These are phyloP conservation scores for Colistium nudipinnis DNA, from an alignment of 2,113 vertebrate species.

Conservation along the genomic window DNA sequence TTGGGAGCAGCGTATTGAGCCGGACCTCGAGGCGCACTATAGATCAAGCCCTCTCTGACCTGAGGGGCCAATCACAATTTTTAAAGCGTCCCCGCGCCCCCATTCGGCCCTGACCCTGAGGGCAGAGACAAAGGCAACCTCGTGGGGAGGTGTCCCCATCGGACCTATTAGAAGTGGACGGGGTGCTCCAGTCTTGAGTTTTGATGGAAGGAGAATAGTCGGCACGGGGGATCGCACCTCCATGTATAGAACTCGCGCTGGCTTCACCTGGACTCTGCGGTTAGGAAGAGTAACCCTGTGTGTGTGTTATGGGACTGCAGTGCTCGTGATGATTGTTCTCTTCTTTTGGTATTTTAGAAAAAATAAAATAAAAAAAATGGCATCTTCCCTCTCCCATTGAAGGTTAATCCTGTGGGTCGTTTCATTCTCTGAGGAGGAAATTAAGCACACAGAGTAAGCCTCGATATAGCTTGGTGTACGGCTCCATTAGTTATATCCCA, in stretches of 20 bases:
- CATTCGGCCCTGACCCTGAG: conserved; percentile 50
- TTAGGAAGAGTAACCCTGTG: conserved; percentile 30
- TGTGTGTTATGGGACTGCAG: conserved; percentile 48
- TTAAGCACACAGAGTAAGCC: conserved; percentile 71
- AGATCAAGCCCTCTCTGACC: conserved; percentile 69
- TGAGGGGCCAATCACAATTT: conserved; percentile 75
- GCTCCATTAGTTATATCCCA: conserved; percentile 75
- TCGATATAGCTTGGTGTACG: conserved; percentile 66
- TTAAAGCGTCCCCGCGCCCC: conserved; percentile 68
- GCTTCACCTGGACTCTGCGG: background rate
- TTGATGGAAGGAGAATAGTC: conserved; percentile 55
- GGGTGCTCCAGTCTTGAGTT: conserved; percentile 52
- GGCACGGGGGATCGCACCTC: conserved; percentile 23
- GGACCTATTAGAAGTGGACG: conserved; percentile 71
- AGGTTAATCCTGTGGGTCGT: conserved; percentile 76
- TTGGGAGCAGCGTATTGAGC: conserved; percentile 69
- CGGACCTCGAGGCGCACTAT: conserved; percentile 57
- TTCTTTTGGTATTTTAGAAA: conserved; percentile 54
- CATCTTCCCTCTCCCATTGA: conserved; percentile 55
- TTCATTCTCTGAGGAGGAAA: conserved; percentile 75
- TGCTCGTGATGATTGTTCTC: conserved; percentile 59
- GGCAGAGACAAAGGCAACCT: conserved; percentile 53
- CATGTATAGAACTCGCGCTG: conserved; percentile 30
- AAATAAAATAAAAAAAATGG: too few relatives aligned
- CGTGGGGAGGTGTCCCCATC: conserved; percentile 49